A percentile compares a stretch with the other conserved stretches of the same genome.
Conservation (phyloP, 1,140 invertebrate species). For the Formica exsecta region DNA sequence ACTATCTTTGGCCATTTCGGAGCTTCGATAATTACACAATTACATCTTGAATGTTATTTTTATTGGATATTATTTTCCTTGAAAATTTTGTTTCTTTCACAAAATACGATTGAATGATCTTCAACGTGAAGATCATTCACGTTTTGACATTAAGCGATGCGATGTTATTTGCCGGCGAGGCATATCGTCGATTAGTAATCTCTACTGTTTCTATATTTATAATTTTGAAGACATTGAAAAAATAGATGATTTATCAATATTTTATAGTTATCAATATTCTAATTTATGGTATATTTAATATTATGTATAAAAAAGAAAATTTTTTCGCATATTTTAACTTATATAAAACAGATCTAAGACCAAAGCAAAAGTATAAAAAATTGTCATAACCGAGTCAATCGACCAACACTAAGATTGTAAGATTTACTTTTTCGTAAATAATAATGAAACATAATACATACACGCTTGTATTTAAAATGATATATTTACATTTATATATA, state of each 20-base stretch:
- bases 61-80: background rate
- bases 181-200: background rate
- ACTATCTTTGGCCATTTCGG: constrained; percentile 45
- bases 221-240: background rate
- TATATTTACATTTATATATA: background rate
- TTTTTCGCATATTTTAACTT: too few species aligned
- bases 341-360: too few species aligned
- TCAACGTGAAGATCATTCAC: constrained; percentile 48
- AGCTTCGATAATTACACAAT: background rate
- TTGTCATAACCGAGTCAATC: too few species aligned
- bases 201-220: background rate
- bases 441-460: too few species aligned
- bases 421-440: too few species aligned
- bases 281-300: too few species aligned
- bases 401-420: too few species aligned
- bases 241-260: too few species aligned
- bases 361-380: too few species aligned
- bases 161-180: constrained; percentile 2
- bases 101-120: background rate
- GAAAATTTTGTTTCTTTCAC: constrained; percentile 36
- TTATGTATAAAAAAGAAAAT: too few species aligned
- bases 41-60: constrained; percentile 43
- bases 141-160: constrained; percentile 31
- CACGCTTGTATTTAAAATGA: too few species aligned
- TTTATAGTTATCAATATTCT: too few species aligned